Evolutionary conservation across 2,888 invertebrate genomes (phyloP).

Genomic region (Listrodromus nycthemerus): DNA sequence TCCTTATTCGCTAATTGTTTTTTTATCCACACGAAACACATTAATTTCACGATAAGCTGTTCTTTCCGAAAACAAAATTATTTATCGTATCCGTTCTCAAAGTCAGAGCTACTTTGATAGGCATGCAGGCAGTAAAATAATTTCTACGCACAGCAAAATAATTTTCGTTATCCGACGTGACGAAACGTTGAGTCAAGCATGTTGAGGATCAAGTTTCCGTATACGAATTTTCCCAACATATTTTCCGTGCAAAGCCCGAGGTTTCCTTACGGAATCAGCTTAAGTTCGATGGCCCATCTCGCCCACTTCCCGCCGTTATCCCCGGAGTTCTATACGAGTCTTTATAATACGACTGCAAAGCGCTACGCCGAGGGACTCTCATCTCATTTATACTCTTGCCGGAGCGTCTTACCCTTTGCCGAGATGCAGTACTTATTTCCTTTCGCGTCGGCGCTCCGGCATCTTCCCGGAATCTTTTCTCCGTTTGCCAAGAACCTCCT

Average conservation of each 20-base stretch:
- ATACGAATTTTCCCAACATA: background rate
- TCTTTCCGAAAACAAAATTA: no score
- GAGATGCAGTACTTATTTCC: conserved; percentile 44
- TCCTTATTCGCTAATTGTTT: no score
- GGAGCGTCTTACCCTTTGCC: conserved; percentile 47
- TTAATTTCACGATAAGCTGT: no score
- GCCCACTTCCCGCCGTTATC: background rate
- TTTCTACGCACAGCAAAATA: no score
- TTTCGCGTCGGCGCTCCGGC: conserved; percentile 47
- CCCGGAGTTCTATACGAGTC: conserved; percentile 11
- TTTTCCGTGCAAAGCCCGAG: background rate
- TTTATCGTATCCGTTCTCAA: no score
- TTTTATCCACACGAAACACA: no score
- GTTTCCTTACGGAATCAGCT: background rate
- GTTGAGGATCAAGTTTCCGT: no score
- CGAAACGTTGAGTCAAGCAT: no score
- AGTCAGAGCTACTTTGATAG: no score
- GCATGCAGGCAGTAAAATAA: no score
- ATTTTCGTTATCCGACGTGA: no score
- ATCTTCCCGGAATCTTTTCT: conserved; percentile 39
- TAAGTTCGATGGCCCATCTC: background rate
- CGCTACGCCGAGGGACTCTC: conserved; percentile 39
- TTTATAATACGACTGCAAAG: conserved; percentile 39
- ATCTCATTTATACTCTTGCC: conserved; percentile 50
- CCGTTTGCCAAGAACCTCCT: conserved; percentile 47